Evolutionary conservation across 1,140 invertebrate genomes (phyloP), one percentile per base, ranked within the genome.

Genomic region (Drosophila paulistorum): DNA sequence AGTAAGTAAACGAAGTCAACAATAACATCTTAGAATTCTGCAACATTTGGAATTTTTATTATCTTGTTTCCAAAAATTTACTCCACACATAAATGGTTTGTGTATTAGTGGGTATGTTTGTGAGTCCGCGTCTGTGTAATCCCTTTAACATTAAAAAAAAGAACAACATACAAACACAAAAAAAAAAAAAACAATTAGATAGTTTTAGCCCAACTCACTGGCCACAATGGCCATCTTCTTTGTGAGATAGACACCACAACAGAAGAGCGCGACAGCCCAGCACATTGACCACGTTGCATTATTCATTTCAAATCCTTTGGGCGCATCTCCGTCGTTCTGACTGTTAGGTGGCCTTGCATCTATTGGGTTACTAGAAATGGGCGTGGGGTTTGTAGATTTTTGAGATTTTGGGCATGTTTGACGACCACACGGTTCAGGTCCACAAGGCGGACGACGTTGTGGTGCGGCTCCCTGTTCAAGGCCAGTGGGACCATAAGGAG

Each of bases 211-310:
- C 14, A 84, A 35, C 58, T 81, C 77, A 35, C 7, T 78, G 48
- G 81, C 81, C 48, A 81, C 77, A 4, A n/a, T 45, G 1, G 48
- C 71, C 74, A 84, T 41, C 42, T 60, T 51, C 5, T 55, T 57
- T 20, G 81, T 85, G 5, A 90, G 7, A 4, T 11, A 75, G 35
- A 85, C 79, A 23, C 87, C 87, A 2, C 26, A 0, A 41, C 60
- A 60, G 41, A 90, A 90, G 20, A 90, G 77, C n/a, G 70, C 26
- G 10, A 63, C 59, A 23, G 74, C 78, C 9, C 62, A 58, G 2
- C 69, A 61, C 2, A 90, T 41, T 20, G 71, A 51, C 66, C 68
- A 17, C 10, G 37, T 42, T 20, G 58, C 51, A n/a, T 78, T 72
- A n/a, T 64, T 79, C 10, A 73, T 57, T 51, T 41, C 33, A 17